Evolutionary conservation across 1,140 invertebrate genomes (phyloP).

Genomic region (Neodiprion virginianus): DNA sequence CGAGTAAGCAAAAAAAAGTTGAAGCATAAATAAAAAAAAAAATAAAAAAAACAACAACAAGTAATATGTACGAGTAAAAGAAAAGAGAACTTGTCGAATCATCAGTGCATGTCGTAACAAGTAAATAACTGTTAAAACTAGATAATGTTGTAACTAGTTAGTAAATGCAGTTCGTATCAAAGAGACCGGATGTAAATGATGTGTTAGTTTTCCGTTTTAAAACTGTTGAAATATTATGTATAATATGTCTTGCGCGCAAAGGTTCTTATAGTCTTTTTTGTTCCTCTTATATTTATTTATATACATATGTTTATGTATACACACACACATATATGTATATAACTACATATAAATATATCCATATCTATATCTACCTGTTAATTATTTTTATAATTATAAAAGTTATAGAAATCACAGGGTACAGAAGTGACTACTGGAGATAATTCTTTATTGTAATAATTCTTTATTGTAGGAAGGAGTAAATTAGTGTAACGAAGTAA

Average conservation of each 20-base stretch:
- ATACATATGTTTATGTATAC: background rate
- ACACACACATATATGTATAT: background rate
- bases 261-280: background rate
- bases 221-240: too few relatives aligned
- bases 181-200: too few relatives aligned
- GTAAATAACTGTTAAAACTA: too few relatives aligned
- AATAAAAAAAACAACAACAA: background rate
- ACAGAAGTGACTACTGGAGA: background rate
- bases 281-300: constrained; percentile 1
- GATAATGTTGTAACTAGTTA: too few relatives aligned
- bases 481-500: background rate
- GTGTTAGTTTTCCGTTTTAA: too few relatives aligned
- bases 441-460: background rate
- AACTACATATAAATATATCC: background rate
- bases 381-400: constrained; percentile 4
- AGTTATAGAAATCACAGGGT: background rate
- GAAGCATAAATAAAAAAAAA: background rate
- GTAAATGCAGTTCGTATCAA: too few relatives aligned
- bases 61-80: background rate
- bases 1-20: background rate
- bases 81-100: background rate
- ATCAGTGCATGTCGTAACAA: background rate
- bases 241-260: too few relatives aligned
- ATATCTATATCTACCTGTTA: background rate
- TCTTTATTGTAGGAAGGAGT: background rate